Percentiles rank a stretch among this genome's conserved stretches.
These are phyloP conservation scores for Molorchus minor DNA, from an alignment of 2,888 invertebrate genomes.

Conservation along the genomic window DNA sequence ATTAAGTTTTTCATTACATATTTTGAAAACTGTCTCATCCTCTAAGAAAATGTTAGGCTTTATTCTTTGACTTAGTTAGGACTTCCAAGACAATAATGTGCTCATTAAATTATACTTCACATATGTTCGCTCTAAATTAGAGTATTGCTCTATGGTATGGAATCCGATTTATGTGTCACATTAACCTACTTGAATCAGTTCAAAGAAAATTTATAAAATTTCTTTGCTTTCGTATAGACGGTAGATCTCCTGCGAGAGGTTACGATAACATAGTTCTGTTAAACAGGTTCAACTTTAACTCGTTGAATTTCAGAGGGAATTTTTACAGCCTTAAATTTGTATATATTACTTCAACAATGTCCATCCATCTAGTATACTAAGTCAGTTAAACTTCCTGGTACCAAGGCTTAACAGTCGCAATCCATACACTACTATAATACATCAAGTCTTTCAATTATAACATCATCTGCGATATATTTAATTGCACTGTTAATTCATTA, in stretches of 20 bases:
- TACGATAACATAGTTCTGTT: background rate
- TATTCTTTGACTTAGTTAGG: background rate
- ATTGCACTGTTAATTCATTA: background rate
- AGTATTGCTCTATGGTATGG: background rate
- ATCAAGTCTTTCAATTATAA: background rate
- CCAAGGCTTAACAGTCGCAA: background rate
- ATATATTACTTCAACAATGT: background rate
- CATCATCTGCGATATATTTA: background rate
- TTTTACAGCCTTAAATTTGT: background rate
- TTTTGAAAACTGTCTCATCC: background rate
- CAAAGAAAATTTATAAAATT: no score
- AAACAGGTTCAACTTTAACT: background rate
- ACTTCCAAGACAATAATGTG: background rate
- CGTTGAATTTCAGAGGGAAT: background rate
- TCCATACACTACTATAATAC: background rate
- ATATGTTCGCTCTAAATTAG: background rate
- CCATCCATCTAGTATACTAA: background rate
- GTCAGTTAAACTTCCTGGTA: background rate
- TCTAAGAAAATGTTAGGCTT: background rate
- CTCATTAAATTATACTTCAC: background rate
- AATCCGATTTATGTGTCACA: background rate
- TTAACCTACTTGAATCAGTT: no score
- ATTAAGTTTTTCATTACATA: background rate
- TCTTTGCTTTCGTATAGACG: background rate
- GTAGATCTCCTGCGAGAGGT: background rate